A percentile compares a stretch with the other conserved stretches of the same genome.
Evolutionary conservation across 2,113 vertebrate genomes (phyloP).

Genomic region (Planiliza haematocheilus): DNA sequence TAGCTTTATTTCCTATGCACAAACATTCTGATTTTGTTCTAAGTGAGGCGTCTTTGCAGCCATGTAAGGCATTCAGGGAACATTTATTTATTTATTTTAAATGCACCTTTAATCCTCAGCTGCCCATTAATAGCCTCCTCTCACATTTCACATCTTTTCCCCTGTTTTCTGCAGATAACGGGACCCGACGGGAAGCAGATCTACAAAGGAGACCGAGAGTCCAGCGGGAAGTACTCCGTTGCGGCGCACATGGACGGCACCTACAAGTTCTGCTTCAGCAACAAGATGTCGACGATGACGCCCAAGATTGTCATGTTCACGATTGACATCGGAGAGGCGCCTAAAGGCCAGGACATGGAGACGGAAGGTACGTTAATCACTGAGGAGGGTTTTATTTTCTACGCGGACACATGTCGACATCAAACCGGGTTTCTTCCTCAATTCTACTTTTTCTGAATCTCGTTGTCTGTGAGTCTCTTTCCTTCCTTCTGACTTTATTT

Average conservation of each 20-base stretch:
- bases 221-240: constrained; percentile 98
- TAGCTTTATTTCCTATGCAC: no score
- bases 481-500: constrained; percentile 28
- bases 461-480: background rate
- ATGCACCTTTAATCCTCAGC: no score
- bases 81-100: no score
- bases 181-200: constrained; percentile 97
- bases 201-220: constrained; percentile 97
- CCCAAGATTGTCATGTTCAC: constrained; percentile 99
- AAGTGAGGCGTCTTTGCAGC: no score
- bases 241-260: constrained; percentile 98
- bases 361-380: constrained; percentile 91
- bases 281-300: constrained; percentile 99
- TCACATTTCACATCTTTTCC: no score
- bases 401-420: no score
- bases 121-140: no score
- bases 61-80: no score
- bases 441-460: background rate
- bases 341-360: constrained; percentile 97
- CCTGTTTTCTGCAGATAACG: constrained; percentile 86
- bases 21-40: no score
- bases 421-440: background rate
- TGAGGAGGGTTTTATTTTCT: no score
- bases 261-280: constrained; percentile 99
- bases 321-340: constrained; percentile 97